Percentiles rank a stretch among this genome's conserved stretches.
Conservation (phyloP, 2,888 invertebrate genomes). For the Stenichneumon culpator region DNA sequence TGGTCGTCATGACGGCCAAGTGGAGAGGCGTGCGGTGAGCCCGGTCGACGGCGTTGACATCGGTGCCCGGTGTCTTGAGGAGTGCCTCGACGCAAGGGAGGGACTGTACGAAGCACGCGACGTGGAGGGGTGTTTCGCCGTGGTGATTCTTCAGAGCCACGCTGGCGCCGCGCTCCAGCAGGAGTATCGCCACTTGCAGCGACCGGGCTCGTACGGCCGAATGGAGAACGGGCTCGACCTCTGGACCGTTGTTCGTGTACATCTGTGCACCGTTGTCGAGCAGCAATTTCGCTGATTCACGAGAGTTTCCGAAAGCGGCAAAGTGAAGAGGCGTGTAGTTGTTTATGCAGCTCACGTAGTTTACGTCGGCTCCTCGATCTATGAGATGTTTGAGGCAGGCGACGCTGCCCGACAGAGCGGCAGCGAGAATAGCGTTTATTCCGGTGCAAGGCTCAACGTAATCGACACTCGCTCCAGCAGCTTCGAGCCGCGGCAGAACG, state of each 20-base stretch:
- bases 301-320: conserved; percentile 86
- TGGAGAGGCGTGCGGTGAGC: conserved; percentile 84
- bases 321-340: conserved; percentile 85
- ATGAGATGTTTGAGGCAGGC: conserved; percentile 91
- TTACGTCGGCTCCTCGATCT: conserved; percentile 90
- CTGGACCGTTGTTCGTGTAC: conserved; percentile 72
- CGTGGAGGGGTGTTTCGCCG: conserved; percentile 86
- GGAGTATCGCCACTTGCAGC: conserved; percentile 80
- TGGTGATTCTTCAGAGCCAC: conserved; percentile 82
- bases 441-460: conserved; percentile 91
- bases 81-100: conserved; percentile 81
- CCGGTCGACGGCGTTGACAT: conserved; percentile 83
- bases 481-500: conserved; percentile 89
- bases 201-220: conserved; percentile 84
- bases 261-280: conserved; percentile 84
- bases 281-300: conserved; percentile 83
- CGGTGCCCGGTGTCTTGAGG: conserved; percentile 77
- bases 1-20: conserved; percentile 84
- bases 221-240: conserved; percentile 85
- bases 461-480: conserved; percentile 89
- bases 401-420: conserved; percentile 91
- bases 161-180: conserved; percentile 85
- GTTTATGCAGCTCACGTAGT: conserved; percentile 82
- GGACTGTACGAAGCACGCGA: conserved; percentile 85
- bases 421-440: conserved; percentile 91